A percentile compares a stretch with the other conserved stretches of the same genome.
phyloP scores from a whole-genome alignment of 2,888 invertebrate species.

The Dinocampus coccinellae region DNA sequence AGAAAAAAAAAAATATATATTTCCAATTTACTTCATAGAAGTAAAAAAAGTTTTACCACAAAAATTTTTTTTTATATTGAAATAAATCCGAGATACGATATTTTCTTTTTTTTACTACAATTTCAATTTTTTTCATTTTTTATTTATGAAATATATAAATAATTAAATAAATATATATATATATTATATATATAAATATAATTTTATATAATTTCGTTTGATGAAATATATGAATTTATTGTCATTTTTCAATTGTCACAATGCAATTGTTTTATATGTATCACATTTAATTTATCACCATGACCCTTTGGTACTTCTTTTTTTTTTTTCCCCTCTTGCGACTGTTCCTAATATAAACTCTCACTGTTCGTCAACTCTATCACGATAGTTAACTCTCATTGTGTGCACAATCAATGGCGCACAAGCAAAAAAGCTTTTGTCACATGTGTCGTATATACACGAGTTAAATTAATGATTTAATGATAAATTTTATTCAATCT shows the following conservation, averaged over 20 bases:
- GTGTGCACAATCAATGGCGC: not conserved
- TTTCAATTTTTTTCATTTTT: too few relatives aligned
- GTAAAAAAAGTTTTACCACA: not conserved
- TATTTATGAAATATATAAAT: too few relatives aligned
- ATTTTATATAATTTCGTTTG: too few relatives aligned
- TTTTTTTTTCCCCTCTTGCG: not conserved
- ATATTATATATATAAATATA: too few relatives aligned
- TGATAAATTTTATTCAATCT: not conserved
- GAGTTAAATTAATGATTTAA: not conserved
- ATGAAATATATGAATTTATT: too few relatives aligned
- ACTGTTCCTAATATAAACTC: not conserved
- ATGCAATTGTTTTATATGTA: not conserved
- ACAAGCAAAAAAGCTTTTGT: not conserved
- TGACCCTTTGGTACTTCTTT: not conserved
- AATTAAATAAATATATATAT: too few relatives aligned
- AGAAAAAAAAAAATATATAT: not conserved
- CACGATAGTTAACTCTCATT: conserved; percentile 2
- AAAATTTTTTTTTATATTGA: too few relatives aligned
- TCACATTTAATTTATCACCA: not conserved
- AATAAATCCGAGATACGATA: too few relatives aligned
- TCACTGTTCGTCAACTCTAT: not conserved
- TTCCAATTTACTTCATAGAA: not conserved
- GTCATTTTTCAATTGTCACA: not conserved
- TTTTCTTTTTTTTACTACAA: too few relatives aligned
- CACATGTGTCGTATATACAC: not conserved